A percentile compares a stretch with the other conserved stretches of the same genome.
Evolutionary conservation across 2,113 vertebrate genomes (phyloP).

Genomic region (Poeciliopsis occidentalis): DNA sequence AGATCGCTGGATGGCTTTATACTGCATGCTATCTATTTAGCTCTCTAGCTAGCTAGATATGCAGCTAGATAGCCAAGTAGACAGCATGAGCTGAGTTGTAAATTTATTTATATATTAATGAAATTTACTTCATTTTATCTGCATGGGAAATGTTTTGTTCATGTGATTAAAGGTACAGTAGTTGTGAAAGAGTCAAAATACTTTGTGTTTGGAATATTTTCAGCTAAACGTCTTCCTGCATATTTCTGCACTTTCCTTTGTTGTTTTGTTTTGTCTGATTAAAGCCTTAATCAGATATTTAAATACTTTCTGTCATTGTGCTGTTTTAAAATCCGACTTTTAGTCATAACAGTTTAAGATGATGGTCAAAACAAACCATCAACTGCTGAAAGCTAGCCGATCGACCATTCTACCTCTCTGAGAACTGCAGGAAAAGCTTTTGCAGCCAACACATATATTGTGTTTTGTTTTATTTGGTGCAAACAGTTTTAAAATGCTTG

Average conservation of each 20-base stretch:
- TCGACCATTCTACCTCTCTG: constrained; percentile 4
- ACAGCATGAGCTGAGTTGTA: too few relatives aligned
- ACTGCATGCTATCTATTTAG: too few relatives aligned
- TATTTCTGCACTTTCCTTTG: not conserved
- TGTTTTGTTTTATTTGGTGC: constrained; percentile 13
- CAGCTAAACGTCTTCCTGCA: not conserved
- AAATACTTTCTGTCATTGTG: not conserved
- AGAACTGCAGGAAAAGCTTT: not conserved
- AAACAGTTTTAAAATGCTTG: constrained; percentile 24
- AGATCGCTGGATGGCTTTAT: too few relatives aligned
- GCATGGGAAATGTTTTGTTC: not conserved
- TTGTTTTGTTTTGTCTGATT: not conserved
- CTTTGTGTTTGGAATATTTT: not conserved
- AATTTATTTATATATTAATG: too few relatives aligned
- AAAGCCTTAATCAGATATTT: not conserved
- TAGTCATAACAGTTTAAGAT: constrained; percentile 1
- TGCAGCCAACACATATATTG: constrained; percentile 15
- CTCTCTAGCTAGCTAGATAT: too few relatives aligned
- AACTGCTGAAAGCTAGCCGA: not conserved
- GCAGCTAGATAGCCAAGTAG: too few relatives aligned
- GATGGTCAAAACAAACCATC: constrained; percentile 6
- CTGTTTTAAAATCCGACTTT: not conserved
- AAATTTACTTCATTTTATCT: not conserved
- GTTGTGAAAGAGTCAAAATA: not conserved
- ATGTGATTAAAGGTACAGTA: not conserved